These are phyloP conservation scores for Nezara viridula DNA, from an alignment of 2,888 invertebrate genomes.

Conservation along the genomic window DNA sequence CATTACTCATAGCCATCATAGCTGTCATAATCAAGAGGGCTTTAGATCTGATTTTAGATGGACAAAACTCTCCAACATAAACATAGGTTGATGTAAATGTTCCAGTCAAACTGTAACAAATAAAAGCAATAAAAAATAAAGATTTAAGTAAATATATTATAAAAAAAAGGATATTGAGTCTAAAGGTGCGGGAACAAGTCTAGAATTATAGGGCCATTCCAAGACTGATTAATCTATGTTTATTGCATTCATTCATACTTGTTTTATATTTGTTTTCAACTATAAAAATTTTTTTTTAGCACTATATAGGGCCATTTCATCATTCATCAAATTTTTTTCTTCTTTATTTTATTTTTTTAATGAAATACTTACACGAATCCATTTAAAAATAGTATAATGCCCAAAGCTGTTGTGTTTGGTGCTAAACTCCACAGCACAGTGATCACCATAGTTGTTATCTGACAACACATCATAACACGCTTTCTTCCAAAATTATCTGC, in stretches of 20 bases:
- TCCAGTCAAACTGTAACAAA: slow-evolving; percentile 41
- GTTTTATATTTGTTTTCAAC: no score
- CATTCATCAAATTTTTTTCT: no score
- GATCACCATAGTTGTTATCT: not conserved
- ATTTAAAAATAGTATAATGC: not conserved
- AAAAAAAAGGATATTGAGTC: no score
- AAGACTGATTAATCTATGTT: no score
- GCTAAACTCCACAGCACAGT: slow-evolving; percentile 20
- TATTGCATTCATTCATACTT: no score
- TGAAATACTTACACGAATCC: slow-evolving; percentile 43
- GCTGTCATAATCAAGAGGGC: not conserved
- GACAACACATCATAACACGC: not conserved
- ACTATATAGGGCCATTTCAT: no score
- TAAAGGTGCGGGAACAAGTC: no score
- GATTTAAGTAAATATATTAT: no score
- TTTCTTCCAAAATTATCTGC: slow-evolving; percentile 47
- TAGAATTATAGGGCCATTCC: no score
- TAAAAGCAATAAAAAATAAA: not conserved
- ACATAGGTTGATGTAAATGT: slow-evolving; percentile 40
- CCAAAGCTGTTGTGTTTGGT: not conserved
- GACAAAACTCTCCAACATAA: slow-evolving; percentile 44
- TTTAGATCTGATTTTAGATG: not conserved
- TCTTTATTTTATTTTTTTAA: no score
- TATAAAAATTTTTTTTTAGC: no score
- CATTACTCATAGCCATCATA: slow-evolving; percentile 22